Evolutionary conservation across 2,113 vertebrate species (phyloP).

Genomic region (Glaucomys volans): DNA sequence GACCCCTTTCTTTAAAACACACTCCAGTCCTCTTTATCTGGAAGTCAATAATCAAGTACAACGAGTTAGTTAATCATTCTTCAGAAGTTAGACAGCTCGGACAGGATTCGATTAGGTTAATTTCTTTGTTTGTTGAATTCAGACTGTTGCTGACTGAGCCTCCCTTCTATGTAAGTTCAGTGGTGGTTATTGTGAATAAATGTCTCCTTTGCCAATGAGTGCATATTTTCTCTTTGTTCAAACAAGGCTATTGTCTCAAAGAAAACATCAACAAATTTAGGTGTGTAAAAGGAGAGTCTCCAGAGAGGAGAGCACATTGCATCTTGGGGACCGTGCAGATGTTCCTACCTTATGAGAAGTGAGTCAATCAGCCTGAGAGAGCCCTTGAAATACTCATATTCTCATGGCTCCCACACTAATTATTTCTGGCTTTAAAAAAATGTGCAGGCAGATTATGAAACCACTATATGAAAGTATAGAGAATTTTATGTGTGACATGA

Average conservation of each 20-base stretch:
- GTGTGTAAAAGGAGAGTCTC: not conserved
- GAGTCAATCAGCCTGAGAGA: conserved; percentile 35
- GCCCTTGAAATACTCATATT: conserved; percentile 18
- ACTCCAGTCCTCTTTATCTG: not conserved
- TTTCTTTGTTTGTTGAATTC: conserved; percentile 28
- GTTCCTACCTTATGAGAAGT: not conserved
- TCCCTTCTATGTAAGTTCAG: not conserved
- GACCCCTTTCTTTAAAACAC: not conserved
- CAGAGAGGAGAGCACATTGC: not conserved
- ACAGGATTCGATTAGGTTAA: not conserved
- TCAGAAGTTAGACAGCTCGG: not conserved
- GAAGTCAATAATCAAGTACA: not conserved
- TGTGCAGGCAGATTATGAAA: not conserved
- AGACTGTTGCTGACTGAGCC: not conserved
- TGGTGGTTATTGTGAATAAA: not conserved
- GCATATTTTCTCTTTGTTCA: not conserved
- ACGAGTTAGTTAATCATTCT: not conserved
- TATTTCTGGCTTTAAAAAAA: not conserved
- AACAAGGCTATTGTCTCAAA: not conserved
- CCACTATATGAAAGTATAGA: not conserved
- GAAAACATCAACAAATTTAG: not conserved
- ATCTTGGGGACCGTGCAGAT: not conserved
- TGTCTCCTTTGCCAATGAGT: not conserved
- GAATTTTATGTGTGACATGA: not conserved
- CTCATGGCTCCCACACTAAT: not conserved